phyloP scores from a whole-genome alignment of 2,113 vertebrate species.

The Petrocephalus microphthalmus region DNA sequence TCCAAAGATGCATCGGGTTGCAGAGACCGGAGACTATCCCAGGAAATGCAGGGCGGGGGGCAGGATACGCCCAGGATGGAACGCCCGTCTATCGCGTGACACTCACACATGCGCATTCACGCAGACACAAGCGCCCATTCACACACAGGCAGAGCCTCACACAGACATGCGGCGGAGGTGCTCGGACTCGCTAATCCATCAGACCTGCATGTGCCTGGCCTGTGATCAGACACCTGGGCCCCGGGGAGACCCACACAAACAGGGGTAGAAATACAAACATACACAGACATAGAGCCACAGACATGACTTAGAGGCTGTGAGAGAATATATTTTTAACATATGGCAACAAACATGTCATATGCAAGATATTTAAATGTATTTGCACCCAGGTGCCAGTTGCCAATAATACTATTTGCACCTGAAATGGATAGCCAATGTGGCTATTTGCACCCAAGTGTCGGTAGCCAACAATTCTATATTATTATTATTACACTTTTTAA shows the following conservation, averaged over 20 bases:
- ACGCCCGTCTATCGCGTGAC: neutral
- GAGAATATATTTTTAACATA: neutral
- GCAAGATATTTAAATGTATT: neutral
- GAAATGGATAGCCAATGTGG: too few species aligned
- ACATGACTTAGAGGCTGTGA: neutral
- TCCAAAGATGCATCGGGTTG: neutral
- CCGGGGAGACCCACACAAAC: neutral
- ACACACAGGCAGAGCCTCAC: neutral
- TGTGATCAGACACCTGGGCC: neutral
- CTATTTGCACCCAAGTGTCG: neutral
- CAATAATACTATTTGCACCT: neutral
- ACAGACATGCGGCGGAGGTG: neutral
- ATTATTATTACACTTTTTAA: neutral
- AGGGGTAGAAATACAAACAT: neutral
- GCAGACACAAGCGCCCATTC: neutral
- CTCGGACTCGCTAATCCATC: neutral
- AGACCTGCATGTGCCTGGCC: neutral
- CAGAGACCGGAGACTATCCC: neutral
- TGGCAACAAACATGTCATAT: neutral
- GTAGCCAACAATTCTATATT: neutral
- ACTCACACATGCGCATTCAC: neutral
- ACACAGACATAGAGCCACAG: neutral
- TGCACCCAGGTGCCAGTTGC: neutral
- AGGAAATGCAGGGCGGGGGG: neutral
- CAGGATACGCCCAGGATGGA: neutral